Evolutionary conservation across 2,888 invertebrate species (phyloP).

Genomic region (Cyclophora punctaria): DNA sequence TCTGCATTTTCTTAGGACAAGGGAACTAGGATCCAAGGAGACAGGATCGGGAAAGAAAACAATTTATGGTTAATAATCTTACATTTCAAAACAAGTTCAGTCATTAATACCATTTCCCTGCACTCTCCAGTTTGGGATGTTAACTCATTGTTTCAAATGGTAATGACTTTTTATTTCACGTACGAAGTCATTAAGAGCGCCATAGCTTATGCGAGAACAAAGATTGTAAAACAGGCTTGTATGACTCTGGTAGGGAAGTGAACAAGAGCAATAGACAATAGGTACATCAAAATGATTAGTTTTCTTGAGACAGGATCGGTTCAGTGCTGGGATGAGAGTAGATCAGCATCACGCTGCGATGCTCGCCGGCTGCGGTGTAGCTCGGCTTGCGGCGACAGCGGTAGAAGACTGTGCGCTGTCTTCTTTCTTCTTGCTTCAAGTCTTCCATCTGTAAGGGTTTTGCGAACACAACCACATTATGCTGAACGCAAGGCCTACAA

Average conservation of each 20-base stretch:
- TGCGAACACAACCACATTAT: constrained; percentile 75
- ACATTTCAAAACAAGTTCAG: too few species aligned
- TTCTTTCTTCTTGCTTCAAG: constrained; percentile 48
- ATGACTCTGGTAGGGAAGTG: constrained; percentile 69
- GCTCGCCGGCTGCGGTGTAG: constrained; percentile 24
- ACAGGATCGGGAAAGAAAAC: constrained; percentile 63
- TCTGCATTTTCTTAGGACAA: constrained; percentile 99
- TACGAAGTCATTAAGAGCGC: constrained; percentile 57
- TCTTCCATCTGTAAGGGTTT: constrained; percentile 72
- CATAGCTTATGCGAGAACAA: constrained; percentile 5
- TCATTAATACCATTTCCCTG: constrained; percentile 18
- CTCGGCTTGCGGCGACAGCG: constrained; percentile 27
- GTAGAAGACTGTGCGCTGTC: constrained; percentile 20
- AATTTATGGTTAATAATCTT: constrained; percentile 38
- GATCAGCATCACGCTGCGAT: constrained; percentile 21
- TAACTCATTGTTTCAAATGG: constrained; percentile 7
- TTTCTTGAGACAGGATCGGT: constrained; percentile 29
- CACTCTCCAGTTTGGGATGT: constrained; percentile 6
- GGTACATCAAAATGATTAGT: constrained; percentile 38
- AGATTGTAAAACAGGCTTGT: constrained; percentile 17
- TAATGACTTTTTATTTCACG: constrained; percentile 8
- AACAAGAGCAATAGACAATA: constrained; percentile 27
- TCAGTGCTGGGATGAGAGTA: constrained; percentile 17
- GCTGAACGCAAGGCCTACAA: constrained; percentile 66
- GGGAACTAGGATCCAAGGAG: constrained; percentile 83